Evolutionary conservation across 2,113 vertebrate species (phyloP).

Genomic region (Dicaeum eximium): DNA sequence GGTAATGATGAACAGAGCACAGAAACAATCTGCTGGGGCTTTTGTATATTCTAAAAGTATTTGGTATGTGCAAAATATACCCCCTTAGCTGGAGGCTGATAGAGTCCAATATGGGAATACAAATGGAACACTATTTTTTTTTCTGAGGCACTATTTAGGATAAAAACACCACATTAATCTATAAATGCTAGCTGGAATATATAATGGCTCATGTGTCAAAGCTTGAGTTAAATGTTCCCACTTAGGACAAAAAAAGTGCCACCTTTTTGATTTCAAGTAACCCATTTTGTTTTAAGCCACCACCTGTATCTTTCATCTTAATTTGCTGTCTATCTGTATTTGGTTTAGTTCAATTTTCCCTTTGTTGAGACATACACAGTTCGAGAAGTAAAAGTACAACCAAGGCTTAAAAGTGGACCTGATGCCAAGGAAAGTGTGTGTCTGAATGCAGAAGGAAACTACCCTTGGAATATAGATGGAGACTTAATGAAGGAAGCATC

Average conservation of each 20-base stretch:
- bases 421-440: conserved; percentile 27
- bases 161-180: neutral
- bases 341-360: conserved; percentile 81
- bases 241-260: neutral
- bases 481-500: conserved; percentile 77
- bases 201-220: neutral
- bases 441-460: conserved; percentile 49
- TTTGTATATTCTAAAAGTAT: neutral
- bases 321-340: conserved; percentile 23
- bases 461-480: conserved; percentile 85
- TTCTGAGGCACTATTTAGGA: neutral
- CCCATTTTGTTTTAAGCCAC: neutral
- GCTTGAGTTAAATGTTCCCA: neutral
- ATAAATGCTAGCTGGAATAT: neutral
- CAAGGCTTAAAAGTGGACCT: neutral
- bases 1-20: neutral
- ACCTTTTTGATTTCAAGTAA: neutral
- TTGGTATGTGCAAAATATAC: neutral
- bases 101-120: neutral
- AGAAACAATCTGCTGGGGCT: neutral
- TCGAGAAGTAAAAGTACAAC: conserved; percentile 76
- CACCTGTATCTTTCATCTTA: neutral
- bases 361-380: conserved; percentile 83
- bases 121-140: neutral
- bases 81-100: neutral